Evolutionary conservation across 2,797 vertebrate species (phyloP), one percentile per base, ranked within the genome.

Genomic region (Megaceryle alcyon): DNA sequence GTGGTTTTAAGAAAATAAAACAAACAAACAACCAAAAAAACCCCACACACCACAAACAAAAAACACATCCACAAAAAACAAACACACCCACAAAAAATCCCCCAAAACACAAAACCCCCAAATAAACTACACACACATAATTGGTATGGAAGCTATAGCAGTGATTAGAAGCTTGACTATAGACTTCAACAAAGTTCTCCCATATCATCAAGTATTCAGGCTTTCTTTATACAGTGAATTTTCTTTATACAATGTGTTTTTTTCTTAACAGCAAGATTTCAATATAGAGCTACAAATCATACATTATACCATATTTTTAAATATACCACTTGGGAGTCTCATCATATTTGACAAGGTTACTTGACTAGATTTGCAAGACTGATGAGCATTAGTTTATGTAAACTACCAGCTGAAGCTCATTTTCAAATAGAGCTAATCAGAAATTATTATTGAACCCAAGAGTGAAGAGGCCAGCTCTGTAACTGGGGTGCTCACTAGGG

Each of bases 321-420:
- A 68, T 37, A 78, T 37, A 83, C 72, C 56, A 54, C 53, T 78
- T 93, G 63, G 63, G 76, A 92, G 21, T 49, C 18, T 57, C 18
- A 1, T 57, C 70, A 44, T 22, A 33, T 60, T 56, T 86, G 49
- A 54, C 29, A 29, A 31, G 43, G 66, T 80, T 63, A 53, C 82
- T 83, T 86, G 60, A 88, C 82, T 78, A 91, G 69, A 88, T 93
- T 88, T 86, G 57, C 82, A 94, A 94, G 64, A 82, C 64, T 88
- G 35, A 70, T 91, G 79, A 88, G 46, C 46, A 54, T 77, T 28
- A 77, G 26, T 63, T 85, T 85, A 43, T 54, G 46, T 39, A 88
- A 94, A 83, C 76, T 81, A 75, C 57, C 80, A 95, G 68, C 76
- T 86, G 88, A 91, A 90, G 48, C 61, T 90, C 68, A 73, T 93